Conservation (phyloP, 2,113 vertebrate genomes). For the Tauraco erythrolophus region DNA sequence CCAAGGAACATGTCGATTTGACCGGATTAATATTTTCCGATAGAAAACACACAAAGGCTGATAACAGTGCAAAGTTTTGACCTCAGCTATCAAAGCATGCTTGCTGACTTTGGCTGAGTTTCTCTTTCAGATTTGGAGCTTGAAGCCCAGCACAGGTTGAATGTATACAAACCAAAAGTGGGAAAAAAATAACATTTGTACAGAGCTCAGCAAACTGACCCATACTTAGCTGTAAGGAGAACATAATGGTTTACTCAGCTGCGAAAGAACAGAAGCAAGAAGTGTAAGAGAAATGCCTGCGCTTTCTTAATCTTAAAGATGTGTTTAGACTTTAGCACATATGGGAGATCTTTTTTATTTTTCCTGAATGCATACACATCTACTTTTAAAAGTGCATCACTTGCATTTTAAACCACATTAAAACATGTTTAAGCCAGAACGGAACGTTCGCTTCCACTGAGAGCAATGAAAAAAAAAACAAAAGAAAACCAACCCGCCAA, state of each 20-base stretch:
- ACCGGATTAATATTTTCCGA: background rate
- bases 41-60: background rate
- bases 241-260: constrained; percentile 48
- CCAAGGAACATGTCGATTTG: background rate
- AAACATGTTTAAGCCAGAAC: background rate
- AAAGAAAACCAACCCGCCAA: background rate
- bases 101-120: constrained; percentile 43
- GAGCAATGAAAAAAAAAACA: background rate
- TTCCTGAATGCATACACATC: background rate
- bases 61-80: background rate
- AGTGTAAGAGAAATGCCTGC: background rate
- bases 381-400: background rate
- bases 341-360: background rate
- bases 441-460: background rate
- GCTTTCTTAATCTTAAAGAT: background rate
- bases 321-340: background rate
- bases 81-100: background rate
- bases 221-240: background rate
- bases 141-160: constrained; percentile 10
- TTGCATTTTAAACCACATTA: constrained; percentile 20
- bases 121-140: background rate
- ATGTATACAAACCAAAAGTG: constrained; percentile 26
- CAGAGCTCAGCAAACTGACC: constrained; percentile 41
- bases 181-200: constrained; percentile 60
- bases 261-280: constrained; percentile 12